Conservation (phyloP, 2,797 vertebrate genomes). For the Smutsia temminckii region DNA sequence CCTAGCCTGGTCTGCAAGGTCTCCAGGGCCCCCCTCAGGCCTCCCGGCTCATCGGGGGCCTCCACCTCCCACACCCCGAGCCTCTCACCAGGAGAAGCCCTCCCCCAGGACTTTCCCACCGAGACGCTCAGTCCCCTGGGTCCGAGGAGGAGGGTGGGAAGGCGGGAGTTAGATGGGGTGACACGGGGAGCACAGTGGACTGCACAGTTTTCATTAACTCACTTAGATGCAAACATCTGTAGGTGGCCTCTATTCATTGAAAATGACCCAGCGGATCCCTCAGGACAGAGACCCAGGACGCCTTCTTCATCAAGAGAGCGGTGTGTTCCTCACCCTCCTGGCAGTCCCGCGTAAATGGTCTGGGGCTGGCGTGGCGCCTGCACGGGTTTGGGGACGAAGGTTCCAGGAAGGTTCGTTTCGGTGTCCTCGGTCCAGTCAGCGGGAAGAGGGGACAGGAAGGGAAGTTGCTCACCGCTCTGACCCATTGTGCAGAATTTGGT, state of each 20-base stretch:
- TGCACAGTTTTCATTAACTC: background rate
- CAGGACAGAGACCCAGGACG: background rate
- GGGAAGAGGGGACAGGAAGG: rapidly evolving
- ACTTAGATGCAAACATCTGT: background rate
- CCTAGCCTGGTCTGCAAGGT: background rate
- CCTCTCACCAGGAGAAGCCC: background rate
- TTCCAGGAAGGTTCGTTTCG: background rate
- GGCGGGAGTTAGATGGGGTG: background rate
- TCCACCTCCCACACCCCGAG: background rate
- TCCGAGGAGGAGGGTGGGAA: background rate
- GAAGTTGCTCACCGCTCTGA: background rate
- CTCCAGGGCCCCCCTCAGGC: too few relatives aligned
- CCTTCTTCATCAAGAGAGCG: background rate
- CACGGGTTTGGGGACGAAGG: rapidly evolving
- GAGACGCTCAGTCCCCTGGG: background rate
- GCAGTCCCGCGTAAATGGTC: background rate
- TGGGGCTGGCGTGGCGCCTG: background rate
- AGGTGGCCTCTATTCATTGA: background rate
- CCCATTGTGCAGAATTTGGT: conserved; percentile 27
- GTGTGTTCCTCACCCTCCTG: background rate
- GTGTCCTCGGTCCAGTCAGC: background rate
- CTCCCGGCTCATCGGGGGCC: background rate
- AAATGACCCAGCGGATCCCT: background rate
- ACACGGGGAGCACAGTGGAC: rapidly evolving
- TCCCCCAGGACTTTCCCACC: background rate